Base-by-base conservation (phyloP, 2,888 invertebrate genomes). In the Drosophila affinis region DNA sequence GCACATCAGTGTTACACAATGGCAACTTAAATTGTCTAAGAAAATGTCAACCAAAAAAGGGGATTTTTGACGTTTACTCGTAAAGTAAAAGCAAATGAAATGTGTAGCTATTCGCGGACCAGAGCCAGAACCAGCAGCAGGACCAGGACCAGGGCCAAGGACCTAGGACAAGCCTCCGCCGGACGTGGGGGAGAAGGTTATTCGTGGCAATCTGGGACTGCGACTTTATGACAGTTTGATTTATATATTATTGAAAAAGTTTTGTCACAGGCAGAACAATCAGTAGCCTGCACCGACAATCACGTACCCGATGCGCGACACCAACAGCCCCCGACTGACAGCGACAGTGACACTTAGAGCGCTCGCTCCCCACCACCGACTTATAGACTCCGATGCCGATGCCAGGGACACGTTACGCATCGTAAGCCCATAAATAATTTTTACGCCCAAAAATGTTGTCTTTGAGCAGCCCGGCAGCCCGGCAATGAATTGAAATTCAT, bases 151-250 rank as follows among this genome's bases (percentile, higher is more conserved):
- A 60, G 73, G 53, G 62, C 21, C 21, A 21, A 21, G 21, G 21
- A 21, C 21, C 54, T 63, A 21, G 14, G 9, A 46, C n/a, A n/a
- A 39, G 39, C 39, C 14, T 14, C 39, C 39, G 44, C n/a, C 44
- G 44, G 44, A 54, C 44, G 44, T 24, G 44, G 2, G 24, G 51
- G 12, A 9, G 44, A 49, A 53, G 58, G 56, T 75, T 61, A 47
- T 39, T 57, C 29, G 44, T 18, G 52, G 61, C 75, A 75, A 75
- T 73, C 57, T 71, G 71, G 48, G 54, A 72, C 64, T 58, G 78
- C 76, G 81, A 88, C 84, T 87, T 90, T 90, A 86, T 91, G 91
- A 90, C 91, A 90, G 88, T 91, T 89, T 91, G 91, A 91, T 90
- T 91, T 91, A 91, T 91, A 89, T 85, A 90, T 90, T 85, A 87